A percentile compares a stretch with the other conserved stretches of the same genome.
These are phyloP conservation scores for Strigamia transsilvanica DNA, from an alignment of 2,888 invertebrate species.

Conservation along the genomic window DNA sequence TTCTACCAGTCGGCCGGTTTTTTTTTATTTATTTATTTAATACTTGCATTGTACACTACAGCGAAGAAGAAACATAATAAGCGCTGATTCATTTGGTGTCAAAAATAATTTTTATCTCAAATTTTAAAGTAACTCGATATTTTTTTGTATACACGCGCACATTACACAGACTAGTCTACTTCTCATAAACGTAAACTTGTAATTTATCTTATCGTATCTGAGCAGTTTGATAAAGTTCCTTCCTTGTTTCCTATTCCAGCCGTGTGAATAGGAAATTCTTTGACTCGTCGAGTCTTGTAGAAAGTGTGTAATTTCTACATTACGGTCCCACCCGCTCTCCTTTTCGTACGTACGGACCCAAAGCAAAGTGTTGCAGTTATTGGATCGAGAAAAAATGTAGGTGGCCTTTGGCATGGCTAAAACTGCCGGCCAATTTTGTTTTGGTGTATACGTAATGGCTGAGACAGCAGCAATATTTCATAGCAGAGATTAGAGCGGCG, in stretches of 20 bases:
- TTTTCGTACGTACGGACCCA: neutral
- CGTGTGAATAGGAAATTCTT: neutral
- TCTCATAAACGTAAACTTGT: neutral
- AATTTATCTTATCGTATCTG: conserved; percentile 5
- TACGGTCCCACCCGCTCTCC: too few relatives aligned
- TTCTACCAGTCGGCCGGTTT: neutral
- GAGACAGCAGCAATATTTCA: conserved; percentile 53
- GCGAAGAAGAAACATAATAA: neutral
- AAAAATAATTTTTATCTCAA: conserved; percentile 16
- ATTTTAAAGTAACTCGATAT: conserved; percentile 2
- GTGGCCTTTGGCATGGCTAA: conserved; percentile 14
- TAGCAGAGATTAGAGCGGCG: conserved; percentile 51
- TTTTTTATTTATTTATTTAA: too few relatives aligned
- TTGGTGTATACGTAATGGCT: conserved; percentile 17
- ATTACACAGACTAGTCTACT: conserved; percentile 12
- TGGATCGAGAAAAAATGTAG: neutral
- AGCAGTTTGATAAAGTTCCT: neutral
- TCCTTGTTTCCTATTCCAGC: neutral
- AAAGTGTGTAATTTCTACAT: too few relatives aligned
- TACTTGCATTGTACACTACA: neutral
- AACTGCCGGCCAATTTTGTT: conserved; percentile 12
- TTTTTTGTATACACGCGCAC: neutral
- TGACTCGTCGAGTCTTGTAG: neutral
- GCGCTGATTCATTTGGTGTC: neutral
- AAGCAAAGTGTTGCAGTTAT: neutral